A percentile compares a stretch with the other conserved stretches of the same genome.
phyloP scores from a whole-genome alignment of 2,888 invertebrate species.

The Eremobia ochroleuca region DNA sequence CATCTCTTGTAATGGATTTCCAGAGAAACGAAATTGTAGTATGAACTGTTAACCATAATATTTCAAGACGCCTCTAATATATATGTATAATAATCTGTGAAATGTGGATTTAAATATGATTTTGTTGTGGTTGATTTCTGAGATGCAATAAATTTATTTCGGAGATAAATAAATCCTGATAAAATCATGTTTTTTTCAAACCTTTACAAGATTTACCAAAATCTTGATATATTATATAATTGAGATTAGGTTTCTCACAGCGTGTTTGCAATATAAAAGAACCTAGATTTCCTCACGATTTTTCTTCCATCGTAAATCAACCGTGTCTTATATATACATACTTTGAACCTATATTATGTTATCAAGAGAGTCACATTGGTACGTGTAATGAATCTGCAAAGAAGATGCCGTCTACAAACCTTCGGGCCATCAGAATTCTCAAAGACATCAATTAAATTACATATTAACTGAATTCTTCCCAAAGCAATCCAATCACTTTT shows the following conservation, averaged over 20 bases:
- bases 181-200: conserved; percentile 13
- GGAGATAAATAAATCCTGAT: conserved; percentile 13
- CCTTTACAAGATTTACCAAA: conserved; percentile 11
- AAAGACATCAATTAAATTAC: not conserved
- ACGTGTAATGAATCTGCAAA: conserved; percentile 29
- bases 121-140: conserved; percentile 2
- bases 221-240: conserved; percentile 15
- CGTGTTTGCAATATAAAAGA: conserved; percentile 34
- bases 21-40: conserved; percentile 22
- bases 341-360: conserved; percentile 10
- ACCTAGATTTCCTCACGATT: conserved; percentile 21
- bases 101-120: not conserved
- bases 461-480: conserved; percentile 7
- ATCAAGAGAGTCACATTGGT: conserved; percentile 24
- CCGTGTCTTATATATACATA: conserved; percentile 6
- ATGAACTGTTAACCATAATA: conserved; percentile 37
- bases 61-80: conserved; percentile 6
- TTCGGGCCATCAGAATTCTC: not conserved
- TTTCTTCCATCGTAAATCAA: conserved; percentile 32
- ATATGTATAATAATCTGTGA: conserved; percentile 11
- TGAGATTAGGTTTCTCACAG: conserved; percentile 32
- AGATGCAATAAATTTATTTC: conserved; percentile 23
- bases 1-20: conserved; percentile 43
- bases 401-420: not conserved
- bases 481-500: conserved; percentile 32